Conservation (phyloP, 2,888 invertebrate genomes). For the Zygogramma bicolorata region DNA sequence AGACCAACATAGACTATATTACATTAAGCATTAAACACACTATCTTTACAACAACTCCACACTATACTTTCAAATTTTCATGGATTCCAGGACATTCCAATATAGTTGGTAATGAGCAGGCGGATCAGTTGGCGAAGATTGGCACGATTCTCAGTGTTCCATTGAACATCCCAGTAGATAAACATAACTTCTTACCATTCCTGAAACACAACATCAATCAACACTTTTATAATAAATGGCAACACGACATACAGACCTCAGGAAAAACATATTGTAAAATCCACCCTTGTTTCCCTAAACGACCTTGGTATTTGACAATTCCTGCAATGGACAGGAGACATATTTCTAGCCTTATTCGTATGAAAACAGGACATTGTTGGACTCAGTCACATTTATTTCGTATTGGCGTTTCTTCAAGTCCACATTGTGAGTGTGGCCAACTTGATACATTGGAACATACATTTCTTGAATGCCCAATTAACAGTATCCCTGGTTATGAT, state of each 20-base stretch:
- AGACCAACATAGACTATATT: neutral
- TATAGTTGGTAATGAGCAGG: neutral
- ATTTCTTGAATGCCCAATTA: neutral
- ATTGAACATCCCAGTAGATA: neutral
- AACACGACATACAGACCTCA: neutral
- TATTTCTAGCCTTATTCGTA: slow-evolving; percentile 19
- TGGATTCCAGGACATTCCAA: neutral
- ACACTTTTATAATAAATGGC: neutral
- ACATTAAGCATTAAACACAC: neutral
- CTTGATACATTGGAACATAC: neutral
- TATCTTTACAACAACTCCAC: neutral
- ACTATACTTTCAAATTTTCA: neutral
- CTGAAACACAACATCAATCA: neutral
- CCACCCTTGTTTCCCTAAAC: too few species aligned
- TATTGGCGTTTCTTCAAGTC: neutral
- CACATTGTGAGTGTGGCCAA: slow-evolving; percentile 12
- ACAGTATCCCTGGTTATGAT: neutral
- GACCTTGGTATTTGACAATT: neutral
- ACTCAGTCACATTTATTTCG: neutral
- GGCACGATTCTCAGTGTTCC: neutral
- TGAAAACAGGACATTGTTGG: slow-evolving; percentile 22
- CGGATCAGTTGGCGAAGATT: neutral
- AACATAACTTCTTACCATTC: neutral
- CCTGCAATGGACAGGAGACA: slow-evolving; percentile 16
- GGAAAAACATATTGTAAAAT: neutral